Conservation (phyloP, 1,140 invertebrate genomes). For the Brachionus asplanchnoidis region DNA sequence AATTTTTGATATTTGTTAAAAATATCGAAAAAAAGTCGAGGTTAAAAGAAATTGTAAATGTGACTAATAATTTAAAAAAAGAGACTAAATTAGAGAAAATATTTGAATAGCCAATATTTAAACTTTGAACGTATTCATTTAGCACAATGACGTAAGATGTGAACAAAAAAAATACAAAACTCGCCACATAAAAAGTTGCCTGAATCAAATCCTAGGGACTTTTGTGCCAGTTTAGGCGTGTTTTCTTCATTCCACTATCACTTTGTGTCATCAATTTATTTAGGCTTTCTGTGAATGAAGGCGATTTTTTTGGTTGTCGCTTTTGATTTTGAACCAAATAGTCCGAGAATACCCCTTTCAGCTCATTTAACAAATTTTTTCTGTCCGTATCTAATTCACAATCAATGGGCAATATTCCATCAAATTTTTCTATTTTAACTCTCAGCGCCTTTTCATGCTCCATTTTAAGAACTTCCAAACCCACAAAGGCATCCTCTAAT, state of each 20-base stretch:
- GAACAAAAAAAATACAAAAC: neutral
- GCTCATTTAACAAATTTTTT: neutral
- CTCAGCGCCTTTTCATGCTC: neutral
- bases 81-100: neutral
- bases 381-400: neutral
- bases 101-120: neutral
- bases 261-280: neutral
- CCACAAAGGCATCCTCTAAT: neutral
- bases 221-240: neutral
- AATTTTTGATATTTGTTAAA: conserved; percentile 34
- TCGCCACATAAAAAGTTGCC: neutral
- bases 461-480: neutral
- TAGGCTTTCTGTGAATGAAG: neutral
- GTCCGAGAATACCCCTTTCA: neutral
- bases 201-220: conserved; percentile 11
- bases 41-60: conserved; percentile 20
- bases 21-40: conserved; percentile 17
- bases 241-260: neutral
- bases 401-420: neutral
- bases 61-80: conserved; percentile 6
- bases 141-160: neutral
- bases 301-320: neutral
- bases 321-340: neutral
- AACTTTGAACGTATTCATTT: conserved; percentile 5
- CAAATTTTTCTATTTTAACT: neutral